Conservation (phyloP, 2,113 vertebrate genomes). For the Atlantisia rogersi region DNA sequence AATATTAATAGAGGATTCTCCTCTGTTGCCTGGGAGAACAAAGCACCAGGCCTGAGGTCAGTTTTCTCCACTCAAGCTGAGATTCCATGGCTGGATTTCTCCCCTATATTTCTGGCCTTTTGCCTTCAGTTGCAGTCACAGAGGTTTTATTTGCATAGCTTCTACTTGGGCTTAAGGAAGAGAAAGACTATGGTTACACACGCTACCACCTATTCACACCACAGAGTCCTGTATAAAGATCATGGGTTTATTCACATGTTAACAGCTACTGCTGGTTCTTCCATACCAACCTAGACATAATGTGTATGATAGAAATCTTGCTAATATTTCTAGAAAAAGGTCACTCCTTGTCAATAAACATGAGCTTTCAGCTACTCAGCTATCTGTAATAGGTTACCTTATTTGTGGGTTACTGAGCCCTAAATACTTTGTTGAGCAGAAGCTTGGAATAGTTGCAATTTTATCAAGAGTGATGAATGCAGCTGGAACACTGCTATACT, state of each 20-base stretch:
- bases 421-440: not conserved
- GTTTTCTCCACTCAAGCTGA: not conserved
- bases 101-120: not conserved
- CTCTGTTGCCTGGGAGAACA: not conserved
- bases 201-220: not conserved
- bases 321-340: not conserved
- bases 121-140: not conserved
- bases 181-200: not conserved
- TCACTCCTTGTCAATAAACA: not conserved
- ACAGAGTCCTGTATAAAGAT: not conserved
- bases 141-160: not conserved
- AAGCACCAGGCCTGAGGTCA: not conserved
- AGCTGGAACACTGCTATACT: not conserved
- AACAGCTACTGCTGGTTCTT: not conserved
- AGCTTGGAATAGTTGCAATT: not conserved
- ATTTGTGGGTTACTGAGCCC: not conserved
- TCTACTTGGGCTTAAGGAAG: not conserved
- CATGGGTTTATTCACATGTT: not conserved
- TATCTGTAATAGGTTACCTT: not conserved
- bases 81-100: not conserved
- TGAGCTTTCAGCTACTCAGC: not conserved
- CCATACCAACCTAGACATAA: not conserved
- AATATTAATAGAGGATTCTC: not conserved
- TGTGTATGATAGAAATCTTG: rapidly evolving
- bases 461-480: not conserved